Conservation (phyloP, 2,888 invertebrate species). For the Sialis fuliginosa region DNA sequence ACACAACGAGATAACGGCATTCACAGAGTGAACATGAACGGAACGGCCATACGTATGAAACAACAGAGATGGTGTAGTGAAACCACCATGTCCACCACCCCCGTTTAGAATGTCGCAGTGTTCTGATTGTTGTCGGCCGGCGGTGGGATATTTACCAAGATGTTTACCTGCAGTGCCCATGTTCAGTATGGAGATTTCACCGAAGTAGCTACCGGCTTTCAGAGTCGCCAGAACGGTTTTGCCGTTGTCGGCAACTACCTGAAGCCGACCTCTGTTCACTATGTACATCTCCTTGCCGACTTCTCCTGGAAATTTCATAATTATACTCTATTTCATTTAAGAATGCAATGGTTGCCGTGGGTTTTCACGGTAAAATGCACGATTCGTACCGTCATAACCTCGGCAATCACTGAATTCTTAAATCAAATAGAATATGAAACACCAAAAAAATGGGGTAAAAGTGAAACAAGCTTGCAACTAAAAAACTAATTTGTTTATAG, state of each 20-base stretch:
- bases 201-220: conserved; percentile 98
- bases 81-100: not conserved
- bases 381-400: too few relatives aligned
- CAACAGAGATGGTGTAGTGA: not conserved
- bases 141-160: conserved; percentile 76
- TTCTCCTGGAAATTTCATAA: conserved; percentile 55
- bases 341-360: too few relatives aligned
- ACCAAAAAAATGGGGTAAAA: too few relatives aligned
- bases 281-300: conserved; percentile 99
- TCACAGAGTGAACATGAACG: too few relatives aligned
- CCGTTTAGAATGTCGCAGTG: not conserved
- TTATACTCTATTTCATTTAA: conserved; percentile 10
- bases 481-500: too few relatives aligned
- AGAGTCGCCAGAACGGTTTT: conserved; percentile 92
- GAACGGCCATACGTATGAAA: too few relatives aligned
- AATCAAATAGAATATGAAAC: too few relatives aligned
- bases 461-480: too few relatives aligned
- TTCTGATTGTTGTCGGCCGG: not conserved
- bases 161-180: conserved; percentile 99
- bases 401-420: too few relatives aligned
- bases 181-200: conserved; percentile 98
- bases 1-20: too few relatives aligned
- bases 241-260: conserved; percentile 89
- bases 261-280: conserved; percentile 88
- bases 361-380: too few relatives aligned